These are phyloP conservation scores for Junco hyemalis DNA, from an alignment of 2,113 vertebrate genomes.

Conservation along the genomic window DNA sequence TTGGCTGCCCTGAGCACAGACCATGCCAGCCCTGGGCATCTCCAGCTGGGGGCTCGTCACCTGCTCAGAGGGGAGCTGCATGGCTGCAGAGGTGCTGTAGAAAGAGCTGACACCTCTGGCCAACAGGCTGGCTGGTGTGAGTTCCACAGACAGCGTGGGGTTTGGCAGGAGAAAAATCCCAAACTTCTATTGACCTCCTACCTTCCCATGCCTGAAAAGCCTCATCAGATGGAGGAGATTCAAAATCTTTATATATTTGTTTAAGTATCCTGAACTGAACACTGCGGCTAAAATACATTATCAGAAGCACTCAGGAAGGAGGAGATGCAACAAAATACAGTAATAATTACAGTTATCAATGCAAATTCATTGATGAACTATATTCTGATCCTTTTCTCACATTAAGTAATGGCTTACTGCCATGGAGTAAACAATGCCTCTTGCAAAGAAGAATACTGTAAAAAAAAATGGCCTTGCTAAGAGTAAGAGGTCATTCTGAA, in stretches of 20 bases:
- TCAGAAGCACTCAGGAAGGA: not conserved
- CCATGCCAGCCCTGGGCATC: accelerated
- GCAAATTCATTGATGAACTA: not conserved
- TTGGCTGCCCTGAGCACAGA: not conserved
- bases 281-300: not conserved
- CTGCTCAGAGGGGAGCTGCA: not conserved
- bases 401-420: not conserved
- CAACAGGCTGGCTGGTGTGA: accelerated
- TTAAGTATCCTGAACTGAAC: not conserved
- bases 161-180: not conserved
- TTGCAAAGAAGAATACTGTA: not conserved
- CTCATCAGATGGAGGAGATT: not conserved
- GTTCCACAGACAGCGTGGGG: not conserved
- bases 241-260: not conserved
- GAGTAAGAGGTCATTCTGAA: not conserved
- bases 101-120: not conserved
- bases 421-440: not conserved
- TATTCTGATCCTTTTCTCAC: not conserved
- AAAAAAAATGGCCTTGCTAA: not conserved
- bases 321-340: not conserved
- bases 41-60: accelerated
- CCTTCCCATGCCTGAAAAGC: not conserved
- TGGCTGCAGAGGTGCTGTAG: not conserved
- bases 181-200: not conserved
- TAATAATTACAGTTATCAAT: not conserved